A percentile compares a stretch with the other conserved stretches of the same genome.
Conservation (phyloP, 2,113 vertebrate species). For the Microtus ochrogaster region DNA sequence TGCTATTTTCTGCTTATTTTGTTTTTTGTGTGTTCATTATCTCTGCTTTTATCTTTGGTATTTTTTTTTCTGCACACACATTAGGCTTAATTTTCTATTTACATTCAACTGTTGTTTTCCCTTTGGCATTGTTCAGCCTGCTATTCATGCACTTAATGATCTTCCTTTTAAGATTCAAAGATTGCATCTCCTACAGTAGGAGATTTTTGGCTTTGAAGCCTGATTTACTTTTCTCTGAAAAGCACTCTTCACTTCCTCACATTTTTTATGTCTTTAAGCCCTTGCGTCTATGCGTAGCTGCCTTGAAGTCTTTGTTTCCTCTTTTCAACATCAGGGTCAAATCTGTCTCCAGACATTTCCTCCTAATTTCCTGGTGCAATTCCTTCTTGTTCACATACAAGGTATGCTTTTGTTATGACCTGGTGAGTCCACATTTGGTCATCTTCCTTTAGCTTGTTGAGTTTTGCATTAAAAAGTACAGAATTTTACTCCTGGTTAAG, state of each 20-base stretch:
- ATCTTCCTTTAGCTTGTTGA: background rate
- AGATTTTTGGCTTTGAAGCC: background rate
- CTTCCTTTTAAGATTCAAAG: background rate
- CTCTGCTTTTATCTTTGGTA: background rate
- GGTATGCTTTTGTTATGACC: background rate
- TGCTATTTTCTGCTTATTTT: conserved; percentile 10
- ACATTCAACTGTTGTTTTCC: background rate
- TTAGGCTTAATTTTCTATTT: background rate
- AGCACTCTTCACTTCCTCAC: background rate
- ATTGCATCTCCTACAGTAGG: background rate
- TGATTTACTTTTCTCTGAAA: background rate
- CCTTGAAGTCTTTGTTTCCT: background rate
- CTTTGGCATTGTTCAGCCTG: background rate
- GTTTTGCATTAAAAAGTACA: background rate
- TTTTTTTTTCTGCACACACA: background rate
- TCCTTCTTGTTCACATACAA: background rate
- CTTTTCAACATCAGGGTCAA: background rate
- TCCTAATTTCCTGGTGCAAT: background rate
- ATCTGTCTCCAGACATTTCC: background rate
- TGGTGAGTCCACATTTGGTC: background rate
- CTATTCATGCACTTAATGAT: background rate
- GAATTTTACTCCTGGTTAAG: background rate
- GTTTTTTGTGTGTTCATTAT: background rate
- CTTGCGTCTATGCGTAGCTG: background rate
- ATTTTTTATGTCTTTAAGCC: background rate